phyloP scores from a whole-genome alignment of 2,888 invertebrate species.

The Pseudolycoriella hygida region DNA sequence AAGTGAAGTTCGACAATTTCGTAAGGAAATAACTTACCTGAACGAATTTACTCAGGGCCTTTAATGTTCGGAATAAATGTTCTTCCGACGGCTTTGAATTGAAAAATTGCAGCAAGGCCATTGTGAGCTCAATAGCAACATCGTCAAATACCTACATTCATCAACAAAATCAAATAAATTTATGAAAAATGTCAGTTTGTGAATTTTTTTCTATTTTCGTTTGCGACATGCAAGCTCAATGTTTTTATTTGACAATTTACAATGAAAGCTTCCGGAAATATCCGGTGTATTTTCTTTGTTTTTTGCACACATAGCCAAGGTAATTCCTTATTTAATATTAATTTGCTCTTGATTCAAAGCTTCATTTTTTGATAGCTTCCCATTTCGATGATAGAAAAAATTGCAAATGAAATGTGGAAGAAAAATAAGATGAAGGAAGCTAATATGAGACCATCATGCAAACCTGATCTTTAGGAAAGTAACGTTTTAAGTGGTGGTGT shows the following conservation, averaged over 20 bases:
- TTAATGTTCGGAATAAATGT: slow-evolving; percentile 59
- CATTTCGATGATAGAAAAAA: no score
- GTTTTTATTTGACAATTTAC: neutral
- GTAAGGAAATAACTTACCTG: slow-evolving; percentile 17
- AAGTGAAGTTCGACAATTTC: no score
- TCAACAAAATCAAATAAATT: neutral
- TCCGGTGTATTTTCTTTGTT: no score
- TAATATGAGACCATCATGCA: no score
- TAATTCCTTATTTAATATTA: no score
- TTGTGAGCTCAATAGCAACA: slow-evolving; percentile 76
- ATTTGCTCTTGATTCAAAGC: no score
- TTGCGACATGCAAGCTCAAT: neutral
- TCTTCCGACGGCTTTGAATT: slow-evolving; percentile 64
- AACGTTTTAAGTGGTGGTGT: no score
- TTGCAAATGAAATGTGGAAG: no score
- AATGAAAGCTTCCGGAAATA: neutral
- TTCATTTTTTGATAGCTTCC: no score
- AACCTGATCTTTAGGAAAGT: no score
- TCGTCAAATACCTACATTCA: slow-evolving; percentile 74
- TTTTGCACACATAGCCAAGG: no score
- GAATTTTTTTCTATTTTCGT: neutral
- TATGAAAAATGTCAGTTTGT: neutral
- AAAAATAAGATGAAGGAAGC: no score
- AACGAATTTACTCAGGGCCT: slow-evolving; percentile 46
- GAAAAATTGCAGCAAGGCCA: slow-evolving; percentile 82